Conservation (phyloP, 1,140 invertebrate species). For the Lucilia sericata region DNA sequence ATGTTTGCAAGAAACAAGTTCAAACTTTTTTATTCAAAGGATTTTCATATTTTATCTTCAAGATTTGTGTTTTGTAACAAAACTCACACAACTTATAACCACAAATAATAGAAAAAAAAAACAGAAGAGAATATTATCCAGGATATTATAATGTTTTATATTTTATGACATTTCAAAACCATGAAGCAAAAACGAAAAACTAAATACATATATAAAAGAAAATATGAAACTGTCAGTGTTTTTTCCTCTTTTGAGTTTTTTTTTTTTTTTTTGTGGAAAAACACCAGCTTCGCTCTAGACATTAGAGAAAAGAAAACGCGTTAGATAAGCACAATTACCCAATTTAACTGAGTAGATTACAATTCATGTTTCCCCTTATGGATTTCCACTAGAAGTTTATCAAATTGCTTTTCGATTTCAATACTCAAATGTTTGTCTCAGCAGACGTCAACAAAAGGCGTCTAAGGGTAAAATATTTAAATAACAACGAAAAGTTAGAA, state of each 20-base stretch:
- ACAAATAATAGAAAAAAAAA: neutral
- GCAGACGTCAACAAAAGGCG: slow-evolving; percentile 9
- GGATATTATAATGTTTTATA: slow-evolving; percentile 4
- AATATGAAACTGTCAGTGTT: neutral
- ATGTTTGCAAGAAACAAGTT: neutral
- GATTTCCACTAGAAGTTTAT: slow-evolving; percentile 17
- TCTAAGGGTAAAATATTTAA: slow-evolving; percentile 20
- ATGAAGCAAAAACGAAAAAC: neutral
- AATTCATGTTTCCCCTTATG: slow-evolving; percentile 23
- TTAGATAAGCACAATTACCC: slow-evolving; percentile 46
- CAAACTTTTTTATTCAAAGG: neutral
- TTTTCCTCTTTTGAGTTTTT: too few species aligned
- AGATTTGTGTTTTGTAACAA: neutral
- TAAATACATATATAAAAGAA: neutral
- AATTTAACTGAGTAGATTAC: slow-evolving; percentile 46
- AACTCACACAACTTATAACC: neutral
- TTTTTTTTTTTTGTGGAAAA: too few species aligned
- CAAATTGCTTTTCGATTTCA: slow-evolving; percentile 37
- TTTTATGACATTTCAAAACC: neutral
- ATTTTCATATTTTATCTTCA: neutral
- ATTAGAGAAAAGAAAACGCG: slow-evolving; percentile 28
- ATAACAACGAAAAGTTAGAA: neutral
- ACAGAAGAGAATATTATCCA: neutral
- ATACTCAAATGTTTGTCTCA: neutral
- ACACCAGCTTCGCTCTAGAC: neutral